Percentiles rank a stretch among this genome's conserved stretches.
Conservation (phyloP, 2,888 invertebrate species). For the Thera obeliscata region DNA sequence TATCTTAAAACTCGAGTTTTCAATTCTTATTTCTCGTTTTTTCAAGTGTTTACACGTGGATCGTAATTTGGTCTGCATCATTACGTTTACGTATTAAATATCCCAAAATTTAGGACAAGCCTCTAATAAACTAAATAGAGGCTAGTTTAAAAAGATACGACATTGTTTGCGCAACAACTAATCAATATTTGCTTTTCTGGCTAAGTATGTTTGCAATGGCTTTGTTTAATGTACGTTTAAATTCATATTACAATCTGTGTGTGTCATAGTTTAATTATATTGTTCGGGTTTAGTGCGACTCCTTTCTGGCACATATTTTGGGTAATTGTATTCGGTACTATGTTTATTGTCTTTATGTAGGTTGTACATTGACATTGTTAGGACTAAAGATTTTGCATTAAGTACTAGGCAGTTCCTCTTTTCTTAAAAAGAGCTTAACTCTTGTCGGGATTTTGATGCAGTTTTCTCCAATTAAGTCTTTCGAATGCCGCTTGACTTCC, state of each 20-base stretch:
- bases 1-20: no score
- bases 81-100: not conserved
- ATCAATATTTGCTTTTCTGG: conserved; percentile 10
- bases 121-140: conserved; percentile 8
- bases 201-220: conserved; percentile 12
- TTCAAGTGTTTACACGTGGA: no score
- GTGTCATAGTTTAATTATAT: conserved; percentile 3
- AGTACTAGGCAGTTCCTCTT: no score
- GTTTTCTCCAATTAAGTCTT: no score
- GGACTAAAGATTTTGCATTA: no score
- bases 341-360: not conserved
- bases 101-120: conserved; percentile 8
- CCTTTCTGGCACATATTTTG: not conserved
- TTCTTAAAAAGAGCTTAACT: no score
- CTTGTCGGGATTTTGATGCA: no score
- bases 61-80: no score
- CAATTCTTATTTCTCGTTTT: no score
- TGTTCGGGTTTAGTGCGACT: not conserved
- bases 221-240: conserved; percentile 6
- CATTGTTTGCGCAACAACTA: conserved; percentile 8
- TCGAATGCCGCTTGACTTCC: no score
- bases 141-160: conserved; percentile 14
- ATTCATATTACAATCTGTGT: conserved; percentile 7
- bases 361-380: no score
- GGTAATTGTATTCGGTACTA: not conserved